Conservation (phyloP, 1,140 invertebrate species). For the Achatina immaculata region DNA sequence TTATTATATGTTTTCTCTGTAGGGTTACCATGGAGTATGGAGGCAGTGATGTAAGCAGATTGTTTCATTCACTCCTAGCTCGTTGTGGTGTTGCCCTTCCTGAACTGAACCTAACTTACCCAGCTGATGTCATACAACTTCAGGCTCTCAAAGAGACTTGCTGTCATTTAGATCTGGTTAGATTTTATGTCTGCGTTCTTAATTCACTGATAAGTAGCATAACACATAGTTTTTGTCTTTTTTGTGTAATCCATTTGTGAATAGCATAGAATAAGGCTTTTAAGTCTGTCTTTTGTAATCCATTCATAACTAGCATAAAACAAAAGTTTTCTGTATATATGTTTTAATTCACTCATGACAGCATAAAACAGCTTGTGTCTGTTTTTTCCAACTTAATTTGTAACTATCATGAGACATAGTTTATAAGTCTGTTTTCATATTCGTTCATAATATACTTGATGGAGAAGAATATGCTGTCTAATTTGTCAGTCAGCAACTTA, state of each 20-base stretch:
- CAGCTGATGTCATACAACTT: constrained; percentile 76
- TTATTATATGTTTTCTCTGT: constrained; percentile 7
- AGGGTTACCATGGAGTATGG: constrained; percentile 86
- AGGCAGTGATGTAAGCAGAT: constrained; percentile 88
- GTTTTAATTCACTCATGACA: too few relatives aligned
- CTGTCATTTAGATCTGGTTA: constrained; percentile 88
- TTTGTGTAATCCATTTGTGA: too few relatives aligned
- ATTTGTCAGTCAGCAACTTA: too few relatives aligned
- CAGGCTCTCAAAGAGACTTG: constrained; percentile 89
- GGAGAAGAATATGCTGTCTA: too few relatives aligned
- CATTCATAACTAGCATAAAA: not conserved
- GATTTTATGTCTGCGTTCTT: constrained; percentile 1
- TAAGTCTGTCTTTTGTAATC: constrained; percentile 16
- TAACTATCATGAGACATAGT: too few relatives aligned
- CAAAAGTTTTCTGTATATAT: too few relatives aligned
- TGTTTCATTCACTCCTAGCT: constrained; percentile 87
- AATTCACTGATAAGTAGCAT: not conserved
- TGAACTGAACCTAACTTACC: constrained; percentile 78
- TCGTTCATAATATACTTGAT: too few relatives aligned
- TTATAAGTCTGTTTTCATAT: too few relatives aligned
- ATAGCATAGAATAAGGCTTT: too few relatives aligned
- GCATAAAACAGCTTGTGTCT: too few relatives aligned
- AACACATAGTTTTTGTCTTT: too few relatives aligned
- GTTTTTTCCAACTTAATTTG: too few relatives aligned
- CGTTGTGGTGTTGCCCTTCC: constrained; percentile 92